A percentile compares a stretch with the other conserved stretches of the same genome.
These are phyloP conservation scores for Calameuta pallipes DNA, from an alignment of 2,888 invertebrate species.

Conservation along the genomic window DNA sequence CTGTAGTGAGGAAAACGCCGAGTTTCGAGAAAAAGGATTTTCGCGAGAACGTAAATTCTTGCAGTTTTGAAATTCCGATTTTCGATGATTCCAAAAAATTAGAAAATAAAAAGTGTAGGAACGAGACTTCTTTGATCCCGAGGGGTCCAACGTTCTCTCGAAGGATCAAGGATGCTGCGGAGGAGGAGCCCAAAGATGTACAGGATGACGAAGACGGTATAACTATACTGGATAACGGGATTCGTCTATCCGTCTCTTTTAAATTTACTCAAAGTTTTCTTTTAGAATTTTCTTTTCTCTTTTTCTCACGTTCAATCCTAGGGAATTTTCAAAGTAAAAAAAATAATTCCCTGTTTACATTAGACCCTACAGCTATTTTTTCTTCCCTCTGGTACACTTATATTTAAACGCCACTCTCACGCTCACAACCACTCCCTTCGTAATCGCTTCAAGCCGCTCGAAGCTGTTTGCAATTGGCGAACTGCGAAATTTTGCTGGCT, in stretches of 20 bases:
- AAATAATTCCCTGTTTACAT: neutral
- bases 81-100: conserved; percentile 14
- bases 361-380: neutral
- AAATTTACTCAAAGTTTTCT: neutral
- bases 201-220: conserved; percentile 21
- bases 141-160: neutral
- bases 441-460: neutral
- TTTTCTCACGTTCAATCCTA: neutral
- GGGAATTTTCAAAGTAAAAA: neutral
- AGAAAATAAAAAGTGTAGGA: conserved; percentile 14
- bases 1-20: neutral
- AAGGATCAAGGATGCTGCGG: conserved; percentile 2
- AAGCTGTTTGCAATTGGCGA: neutral
- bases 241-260: neutral
- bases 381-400: neutral
- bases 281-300: neutral
- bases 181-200: conserved; percentile 8
- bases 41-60: conserved; percentile 39
- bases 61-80: conserved; percentile 41
- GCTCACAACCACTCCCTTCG: neutral
- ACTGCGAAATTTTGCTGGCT: neutral
- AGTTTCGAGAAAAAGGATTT: conserved; percentile 25
- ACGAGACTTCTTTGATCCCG: neutral
- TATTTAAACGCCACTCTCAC: neutral
- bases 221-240: neutral